A percentile compares a stretch with the other conserved stretches of the same genome.
phyloP scores from a whole-genome alignment of 2,113 vertebrate genomes.

The Indicator indicator region DNA sequence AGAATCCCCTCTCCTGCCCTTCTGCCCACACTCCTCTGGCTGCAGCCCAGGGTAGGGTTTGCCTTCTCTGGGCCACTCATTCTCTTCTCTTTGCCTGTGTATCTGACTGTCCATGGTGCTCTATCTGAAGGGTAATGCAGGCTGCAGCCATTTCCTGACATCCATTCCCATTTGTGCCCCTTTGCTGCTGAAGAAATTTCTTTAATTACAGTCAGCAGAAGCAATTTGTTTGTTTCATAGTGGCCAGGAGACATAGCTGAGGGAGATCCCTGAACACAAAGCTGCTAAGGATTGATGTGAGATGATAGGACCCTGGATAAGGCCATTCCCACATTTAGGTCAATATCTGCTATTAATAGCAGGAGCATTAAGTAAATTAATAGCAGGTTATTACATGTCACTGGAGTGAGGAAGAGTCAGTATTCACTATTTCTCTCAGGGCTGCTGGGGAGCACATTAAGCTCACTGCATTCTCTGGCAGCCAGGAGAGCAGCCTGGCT shows the following conservation, averaged over 20 bases:
- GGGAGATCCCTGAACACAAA: not conserved
- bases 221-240: not conserved
- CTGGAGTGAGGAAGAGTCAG: not conserved
- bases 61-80: not conserved
- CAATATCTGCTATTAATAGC: conserved; percentile 14
- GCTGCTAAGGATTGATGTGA: conserved; percentile 27
- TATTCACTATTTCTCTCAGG: conserved; percentile 1
- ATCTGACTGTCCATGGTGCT: not conserved
- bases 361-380: not conserved
- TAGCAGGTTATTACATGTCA: not conserved
- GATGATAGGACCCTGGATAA: not conserved
- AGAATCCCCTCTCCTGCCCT: too few relatives aligned
- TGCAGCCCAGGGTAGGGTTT: too few relatives aligned
- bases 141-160: not conserved
- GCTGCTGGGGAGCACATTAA: not conserved
- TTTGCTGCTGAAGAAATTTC: not conserved
- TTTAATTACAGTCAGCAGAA: not conserved
- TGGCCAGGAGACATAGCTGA: not conserved
- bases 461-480: accelerated
- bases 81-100: not conserved
- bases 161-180: not conserved
- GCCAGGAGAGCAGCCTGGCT: too few relatives aligned
- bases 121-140: not conserved
- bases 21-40: too few relatives aligned
- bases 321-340: not conserved